phyloP scores from a whole-genome alignment of 1,140 invertebrate species.

The Leptinotarsa lineolata region DNA sequence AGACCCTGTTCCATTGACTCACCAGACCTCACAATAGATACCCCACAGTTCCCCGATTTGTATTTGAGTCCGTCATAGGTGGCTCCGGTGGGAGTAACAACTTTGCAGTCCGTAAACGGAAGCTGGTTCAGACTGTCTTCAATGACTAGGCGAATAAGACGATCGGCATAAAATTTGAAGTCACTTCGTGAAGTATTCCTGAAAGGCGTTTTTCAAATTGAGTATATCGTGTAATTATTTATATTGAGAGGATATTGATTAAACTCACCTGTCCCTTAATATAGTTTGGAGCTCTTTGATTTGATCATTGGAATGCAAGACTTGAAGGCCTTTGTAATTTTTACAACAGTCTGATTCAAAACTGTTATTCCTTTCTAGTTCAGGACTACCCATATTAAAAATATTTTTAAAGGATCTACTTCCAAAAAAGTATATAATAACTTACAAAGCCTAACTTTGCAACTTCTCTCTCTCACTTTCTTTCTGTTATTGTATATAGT shows the following conservation, averaged over 20 bases:
- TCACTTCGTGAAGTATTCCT: constrained; percentile 92
- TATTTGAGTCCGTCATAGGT: constrained; percentile 91
- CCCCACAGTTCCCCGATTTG: constrained; percentile 96
- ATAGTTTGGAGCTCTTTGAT: constrained; percentile 94
- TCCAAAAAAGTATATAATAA: no score
- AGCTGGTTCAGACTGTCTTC: constrained; percentile 98
- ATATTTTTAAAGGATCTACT: background rate
- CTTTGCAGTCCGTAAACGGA: constrained; percentile 85
- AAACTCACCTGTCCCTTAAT: constrained; percentile 86
- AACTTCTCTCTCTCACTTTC: no score
- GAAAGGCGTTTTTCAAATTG: constrained; percentile 52
- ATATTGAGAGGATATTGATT: background rate
- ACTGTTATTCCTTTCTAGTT: constrained; percentile 39
- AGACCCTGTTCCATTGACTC: constrained; percentile 99
- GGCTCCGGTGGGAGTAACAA: constrained; percentile 91
- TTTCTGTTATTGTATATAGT: no score
- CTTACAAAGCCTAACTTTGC: no score
- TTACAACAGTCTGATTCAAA: constrained; percentile 39
- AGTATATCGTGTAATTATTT: background rate
- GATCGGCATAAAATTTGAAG: constrained; percentile 98
- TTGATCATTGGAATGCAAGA: constrained; percentile 83
- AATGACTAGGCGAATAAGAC: constrained; percentile 92
- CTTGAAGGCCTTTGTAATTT: constrained; percentile 79
- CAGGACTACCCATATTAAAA: constrained; percentile 45
- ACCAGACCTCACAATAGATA: constrained; percentile 93